Percentiles rank a stretch among this genome's conserved stretches.
Evolutionary conservation across 2,113 vertebrate genomes (phyloP).

Genomic region (Astatoreochromis straeleni): DNA sequence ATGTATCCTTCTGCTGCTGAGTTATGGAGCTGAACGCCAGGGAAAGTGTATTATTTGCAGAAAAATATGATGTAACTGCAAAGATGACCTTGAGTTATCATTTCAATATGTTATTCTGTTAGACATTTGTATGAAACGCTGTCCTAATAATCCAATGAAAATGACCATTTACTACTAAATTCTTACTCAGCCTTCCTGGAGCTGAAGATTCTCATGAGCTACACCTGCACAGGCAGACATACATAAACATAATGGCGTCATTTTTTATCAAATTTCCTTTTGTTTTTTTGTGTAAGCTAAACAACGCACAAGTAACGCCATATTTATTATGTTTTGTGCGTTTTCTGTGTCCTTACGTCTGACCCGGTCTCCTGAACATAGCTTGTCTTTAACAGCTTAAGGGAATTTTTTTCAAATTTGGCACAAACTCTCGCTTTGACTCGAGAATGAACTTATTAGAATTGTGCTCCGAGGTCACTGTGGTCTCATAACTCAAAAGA

Average conservation of each 20-base stretch:
- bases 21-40: background rate
- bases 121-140: background rate
- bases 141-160: background rate
- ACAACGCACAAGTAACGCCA: background rate
- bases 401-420: background rate
- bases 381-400: background rate
- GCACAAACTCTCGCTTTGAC: background rate
- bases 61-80: background rate
- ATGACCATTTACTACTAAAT: background rate
- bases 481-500: background rate
- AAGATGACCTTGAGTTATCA: background rate
- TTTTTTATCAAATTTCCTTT: background rate
- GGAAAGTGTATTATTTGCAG: background rate
- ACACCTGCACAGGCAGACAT: background rate
- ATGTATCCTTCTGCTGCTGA: background rate
- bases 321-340: background rate
- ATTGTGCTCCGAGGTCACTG: background rate
- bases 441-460: background rate
- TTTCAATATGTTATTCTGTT: background rate
- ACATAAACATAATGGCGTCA: background rate
- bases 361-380: background rate
- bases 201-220: background rate
- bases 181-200: background rate
- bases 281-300: background rate
- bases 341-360: background rate